Conservation (phyloP, 37 sponge, comb jelly and placozoan genomes). For the Eunapius fragilis region DNA sequence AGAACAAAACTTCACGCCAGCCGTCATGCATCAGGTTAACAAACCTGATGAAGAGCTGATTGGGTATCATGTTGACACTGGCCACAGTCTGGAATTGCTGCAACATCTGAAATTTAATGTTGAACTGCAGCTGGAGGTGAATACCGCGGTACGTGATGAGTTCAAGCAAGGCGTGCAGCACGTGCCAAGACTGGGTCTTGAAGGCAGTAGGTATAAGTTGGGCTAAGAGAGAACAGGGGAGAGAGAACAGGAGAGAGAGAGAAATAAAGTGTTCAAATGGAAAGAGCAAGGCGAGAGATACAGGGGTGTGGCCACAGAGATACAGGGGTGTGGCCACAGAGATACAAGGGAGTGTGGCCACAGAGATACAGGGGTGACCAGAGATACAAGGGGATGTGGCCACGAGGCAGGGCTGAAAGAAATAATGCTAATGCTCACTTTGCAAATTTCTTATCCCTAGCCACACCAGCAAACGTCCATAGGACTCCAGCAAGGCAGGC, state of each 20-base stretch:
- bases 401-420: background rate
- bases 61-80: slow-evolving; percentile 63
- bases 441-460: slow-evolving; percentile 66
- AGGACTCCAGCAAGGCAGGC: slow-evolving; percentile 66
- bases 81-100: slow-evolving; percentile 66
- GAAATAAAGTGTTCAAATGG: background rate
- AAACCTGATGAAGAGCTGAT: slow-evolving; percentile 67
- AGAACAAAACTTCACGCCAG: too few relatives aligned
- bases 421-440: slow-evolving; percentile 15
- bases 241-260: background rate
- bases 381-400: background rate
- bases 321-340: background rate
- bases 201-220: slow-evolving; percentile 64
- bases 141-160: slow-evolving; percentile 61
- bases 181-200: slow-evolving; percentile 65
- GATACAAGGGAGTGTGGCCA: background rate
- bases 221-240: slow-evolving; percentile 22
- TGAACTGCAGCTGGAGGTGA: slow-evolving; percentile 65
- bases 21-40: background rate
- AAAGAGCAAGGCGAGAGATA: background rate
- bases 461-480: slow-evolving; percentile 63
- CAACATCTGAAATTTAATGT: slow-evolving; percentile 55
- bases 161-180: slow-evolving; percentile 73
- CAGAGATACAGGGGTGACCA: background rate
- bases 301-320: slow-evolving; percentile 3